Conservation (phyloP, 2,113 vertebrate species). For the Leptodactylus fuscus region DNA sequence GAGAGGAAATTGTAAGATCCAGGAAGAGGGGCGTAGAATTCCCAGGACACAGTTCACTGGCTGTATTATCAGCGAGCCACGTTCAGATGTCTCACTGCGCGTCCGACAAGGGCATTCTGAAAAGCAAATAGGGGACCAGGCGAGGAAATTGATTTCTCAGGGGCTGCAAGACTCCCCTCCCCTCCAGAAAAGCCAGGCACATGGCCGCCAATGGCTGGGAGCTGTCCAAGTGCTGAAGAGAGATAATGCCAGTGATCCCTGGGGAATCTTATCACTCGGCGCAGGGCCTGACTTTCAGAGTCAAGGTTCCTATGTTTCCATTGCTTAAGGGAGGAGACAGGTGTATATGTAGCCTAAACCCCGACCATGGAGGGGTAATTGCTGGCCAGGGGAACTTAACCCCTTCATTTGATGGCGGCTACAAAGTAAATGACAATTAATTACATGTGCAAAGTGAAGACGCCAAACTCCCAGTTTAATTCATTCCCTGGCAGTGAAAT, state of each 20-base stretch:
- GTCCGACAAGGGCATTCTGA: conserved; percentile 95
- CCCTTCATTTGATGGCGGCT: neutral
- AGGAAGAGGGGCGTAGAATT: conserved; percentile 49
- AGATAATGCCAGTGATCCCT: conserved; percentile 93
- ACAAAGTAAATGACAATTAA: conserved; percentile 5
- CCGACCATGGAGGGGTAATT: conserved; percentile 32
- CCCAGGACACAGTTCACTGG: conserved; percentile 59
- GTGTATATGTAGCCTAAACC: conserved; percentile 40
- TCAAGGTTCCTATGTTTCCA: conserved; percentile 85
- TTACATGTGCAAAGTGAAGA: conserved; percentile 8
- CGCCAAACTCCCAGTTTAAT: neutral
- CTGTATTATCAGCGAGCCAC: conserved; percentile 57
- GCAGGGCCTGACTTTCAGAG: conserved; percentile 85
- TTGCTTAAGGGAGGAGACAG: conserved; percentile 80
- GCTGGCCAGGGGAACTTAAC: conserved; percentile 16
- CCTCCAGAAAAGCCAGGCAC: conserved; percentile 84
- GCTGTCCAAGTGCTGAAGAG: conserved; percentile 94
- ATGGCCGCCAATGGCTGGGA: conserved; percentile 94
- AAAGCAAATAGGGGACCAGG: conserved; percentile 91
- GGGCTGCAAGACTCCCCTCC: conserved; percentile 67
- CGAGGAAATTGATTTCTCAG: conserved; percentile 87
- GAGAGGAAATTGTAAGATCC: conserved; percentile 58
- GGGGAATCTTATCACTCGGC: conserved; percentile 90
- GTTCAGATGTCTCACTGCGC: conserved; percentile 57
- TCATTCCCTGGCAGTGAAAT: conserved; percentile 72